Percentiles rank a stretch among this genome's conserved stretches.
Conservation (phyloP, 2,797 vertebrate species). For the Poeciliopsis presidionis region DNA sequence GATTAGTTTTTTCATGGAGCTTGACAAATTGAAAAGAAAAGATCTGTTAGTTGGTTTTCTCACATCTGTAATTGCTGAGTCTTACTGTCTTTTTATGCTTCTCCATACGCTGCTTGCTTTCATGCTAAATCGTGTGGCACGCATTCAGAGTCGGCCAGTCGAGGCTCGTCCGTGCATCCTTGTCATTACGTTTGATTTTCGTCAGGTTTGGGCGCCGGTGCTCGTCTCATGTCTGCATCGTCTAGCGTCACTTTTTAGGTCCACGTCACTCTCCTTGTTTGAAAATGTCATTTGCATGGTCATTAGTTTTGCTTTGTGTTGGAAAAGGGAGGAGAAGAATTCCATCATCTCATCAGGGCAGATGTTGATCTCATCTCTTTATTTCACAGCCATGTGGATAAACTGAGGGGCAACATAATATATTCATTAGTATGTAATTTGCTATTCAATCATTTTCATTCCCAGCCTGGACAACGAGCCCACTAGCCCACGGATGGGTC, state of each 20-base stretch:
- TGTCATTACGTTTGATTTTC: conserved; percentile 42
- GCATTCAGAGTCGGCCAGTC: conserved; percentile 35
- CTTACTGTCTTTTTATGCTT: conserved; percentile 4
- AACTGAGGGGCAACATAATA: conserved; percentile 76
- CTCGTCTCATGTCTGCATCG: conserved; percentile 34
- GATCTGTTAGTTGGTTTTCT: conserved; percentile 3
- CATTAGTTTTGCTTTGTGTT: conserved; percentile 72
- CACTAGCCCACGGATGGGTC: conserved; percentile 74
- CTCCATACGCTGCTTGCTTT: conserved; percentile 16
- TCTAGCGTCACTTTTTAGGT: conserved; percentile 26
- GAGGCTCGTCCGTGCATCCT: conserved; percentile 40
- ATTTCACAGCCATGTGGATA: conserved; percentile 71
- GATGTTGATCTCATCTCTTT: conserved; percentile 75
- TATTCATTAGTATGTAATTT: conserved; percentile 82
- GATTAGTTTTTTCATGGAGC: conserved; percentile 43
- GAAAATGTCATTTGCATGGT: conserved; percentile 70
- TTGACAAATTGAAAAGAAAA: conserved; percentile 13
- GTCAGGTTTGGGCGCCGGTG: conserved; percentile 11
- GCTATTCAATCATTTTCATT: conserved; percentile 76
- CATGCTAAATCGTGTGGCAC: conserved; percentile 14
- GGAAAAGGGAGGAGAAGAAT: conserved; percentile 57
- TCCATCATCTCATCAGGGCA: conserved; percentile 71
- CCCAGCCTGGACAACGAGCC: conserved; percentile 77
- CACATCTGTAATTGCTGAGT: conserved; percentile 20
- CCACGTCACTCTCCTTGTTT: conserved; percentile 57